Conservation (phyloP, 2,113 vertebrate species). For the Rhabdomys dilectus region DNA sequence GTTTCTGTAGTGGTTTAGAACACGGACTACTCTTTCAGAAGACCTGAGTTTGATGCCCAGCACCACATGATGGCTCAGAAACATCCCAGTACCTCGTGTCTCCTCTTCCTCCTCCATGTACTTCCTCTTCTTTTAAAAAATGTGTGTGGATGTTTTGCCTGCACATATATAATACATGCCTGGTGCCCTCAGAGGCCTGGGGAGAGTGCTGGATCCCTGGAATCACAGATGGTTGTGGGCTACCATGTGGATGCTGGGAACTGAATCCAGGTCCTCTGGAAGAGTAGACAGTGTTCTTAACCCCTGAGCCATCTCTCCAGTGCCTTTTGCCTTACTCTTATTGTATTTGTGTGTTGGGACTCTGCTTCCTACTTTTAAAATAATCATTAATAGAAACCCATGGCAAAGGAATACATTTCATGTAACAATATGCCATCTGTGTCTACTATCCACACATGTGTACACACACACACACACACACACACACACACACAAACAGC, state of each 20-base stretch:
- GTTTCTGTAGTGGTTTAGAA: not conserved
- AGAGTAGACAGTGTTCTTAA: not conserved
- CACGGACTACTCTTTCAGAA: not conserved
- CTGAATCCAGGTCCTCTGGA: not conserved
- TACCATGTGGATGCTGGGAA: not conserved
- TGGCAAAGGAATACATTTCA: not conserved
- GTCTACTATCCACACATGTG: not conserved
- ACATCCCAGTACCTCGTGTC: not conserved
- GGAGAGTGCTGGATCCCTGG: not conserved
- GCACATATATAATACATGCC: not conserved
- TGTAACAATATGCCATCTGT: not conserved
- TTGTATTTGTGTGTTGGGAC: not conserved
- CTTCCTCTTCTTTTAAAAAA: not conserved
- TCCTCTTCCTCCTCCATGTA: not conserved
- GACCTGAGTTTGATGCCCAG: not conserved
- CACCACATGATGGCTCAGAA: not conserved
- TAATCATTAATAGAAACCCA: not conserved
- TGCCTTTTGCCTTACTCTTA: not conserved
- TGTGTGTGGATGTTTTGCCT: not conserved
- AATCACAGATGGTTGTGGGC: not conserved
- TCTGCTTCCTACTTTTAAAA: not conserved
- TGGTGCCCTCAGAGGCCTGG: not conserved
- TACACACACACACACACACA: not conserved
- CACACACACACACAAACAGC: not conserved
- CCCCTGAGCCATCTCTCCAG: not conserved